Percentiles rank a stretch among this genome's conserved stretches.
phyloP scores from a whole-genome alignment of 2,888 invertebrate genomes.

The Watsonalla binaria region DNA sequence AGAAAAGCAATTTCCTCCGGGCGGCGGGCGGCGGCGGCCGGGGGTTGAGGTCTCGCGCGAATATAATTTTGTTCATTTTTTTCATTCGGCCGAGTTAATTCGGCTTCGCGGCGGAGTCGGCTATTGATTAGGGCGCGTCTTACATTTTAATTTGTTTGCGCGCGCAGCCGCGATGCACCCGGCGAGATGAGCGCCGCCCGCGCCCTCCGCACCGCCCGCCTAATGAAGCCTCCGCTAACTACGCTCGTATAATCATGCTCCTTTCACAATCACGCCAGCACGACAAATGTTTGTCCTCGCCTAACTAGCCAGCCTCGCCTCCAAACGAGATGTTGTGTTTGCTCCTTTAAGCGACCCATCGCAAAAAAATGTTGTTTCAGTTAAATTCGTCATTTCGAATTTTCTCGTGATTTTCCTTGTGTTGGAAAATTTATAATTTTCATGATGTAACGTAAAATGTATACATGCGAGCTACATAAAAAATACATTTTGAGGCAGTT shows the following conservation, averaged over 20 bases:
- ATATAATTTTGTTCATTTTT: conserved; percentile 79
- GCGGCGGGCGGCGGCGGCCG: conserved; percentile 37
- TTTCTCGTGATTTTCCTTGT: not conserved
- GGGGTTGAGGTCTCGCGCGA: conserved; percentile 74
- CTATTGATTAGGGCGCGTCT: conserved; percentile 80
- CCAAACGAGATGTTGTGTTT: conserved; percentile 28
- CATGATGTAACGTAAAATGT: too few relatives aligned
- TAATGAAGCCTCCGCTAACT: conserved; percentile 72
- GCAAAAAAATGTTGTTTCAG: conserved; percentile 1
- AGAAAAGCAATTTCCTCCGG: conserved; percentile 78
- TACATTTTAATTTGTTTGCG: conserved; percentile 79
- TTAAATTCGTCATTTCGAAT: not conserved
- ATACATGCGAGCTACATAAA: too few relatives aligned
- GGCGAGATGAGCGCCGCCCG: conserved; percentile 54
- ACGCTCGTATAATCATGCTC: conserved; percentile 58
- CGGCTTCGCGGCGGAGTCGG: conserved; percentile 74
- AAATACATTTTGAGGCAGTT: not conserved
- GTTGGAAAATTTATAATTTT: not conserved
- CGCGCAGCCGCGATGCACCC: conserved; percentile 76
- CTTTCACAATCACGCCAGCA: conserved; percentile 62
- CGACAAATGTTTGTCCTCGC: conserved; percentile 45
- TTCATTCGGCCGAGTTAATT: conserved; percentile 78
- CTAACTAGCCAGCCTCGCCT: conserved; percentile 28
- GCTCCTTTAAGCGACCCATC: conserved; percentile 19
- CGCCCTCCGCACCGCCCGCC: conserved; percentile 31